Evolutionary conservation across 2,888 invertebrate genomes (phyloP), one percentile per base, ranked within the genome.

Genomic region (Girardia tigrina): DNA sequence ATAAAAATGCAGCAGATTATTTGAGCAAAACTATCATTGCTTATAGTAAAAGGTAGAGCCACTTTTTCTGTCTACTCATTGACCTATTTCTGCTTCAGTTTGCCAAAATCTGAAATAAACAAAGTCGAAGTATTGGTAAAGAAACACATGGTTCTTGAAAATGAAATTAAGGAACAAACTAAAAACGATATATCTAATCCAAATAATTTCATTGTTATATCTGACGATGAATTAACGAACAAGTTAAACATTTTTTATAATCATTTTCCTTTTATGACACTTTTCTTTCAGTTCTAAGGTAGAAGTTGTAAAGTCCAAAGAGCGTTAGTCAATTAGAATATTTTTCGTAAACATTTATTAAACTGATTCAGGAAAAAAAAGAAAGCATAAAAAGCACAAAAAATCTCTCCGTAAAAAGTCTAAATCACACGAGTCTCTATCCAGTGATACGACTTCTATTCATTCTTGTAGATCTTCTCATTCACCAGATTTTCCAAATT

Each of bases 1-100:
- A 95, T 84, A 89, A 90, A 0, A 94, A 94, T 85, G 94, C 94
- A 29, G 88, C 91, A 76, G 93, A 92, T 83, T 95, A 94, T 85
- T 89, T 93, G 87, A 90, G 92, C 29, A 93, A 94, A 84, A 94
- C 94, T 0, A 85, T 93, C 70, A 90, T 93, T 0, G 94, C 93
- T 0, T 86, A 91, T 73, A 94, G 75, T 26, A 75, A 75, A 75
- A 75, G 29, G 75, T 70, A 75, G 36, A 56, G 23, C 4, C n/a
- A 20, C 56, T 12, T 16, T 12, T 36, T 36, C 12, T 36, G 36
- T 36, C 12, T 36, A 8, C 8, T 36, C 36, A 12, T 16, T 36
- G 16, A 12, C 16, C 36, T 36, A 36, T 36, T 16, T 20, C 4
- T 56, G 23, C 23, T 2, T 20, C 4, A 56, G 56, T n/a, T n/a